Evolutionary conservation across 1,140 invertebrate genomes (phyloP).

Genomic region (Cherax quadricarinatus): DNA sequence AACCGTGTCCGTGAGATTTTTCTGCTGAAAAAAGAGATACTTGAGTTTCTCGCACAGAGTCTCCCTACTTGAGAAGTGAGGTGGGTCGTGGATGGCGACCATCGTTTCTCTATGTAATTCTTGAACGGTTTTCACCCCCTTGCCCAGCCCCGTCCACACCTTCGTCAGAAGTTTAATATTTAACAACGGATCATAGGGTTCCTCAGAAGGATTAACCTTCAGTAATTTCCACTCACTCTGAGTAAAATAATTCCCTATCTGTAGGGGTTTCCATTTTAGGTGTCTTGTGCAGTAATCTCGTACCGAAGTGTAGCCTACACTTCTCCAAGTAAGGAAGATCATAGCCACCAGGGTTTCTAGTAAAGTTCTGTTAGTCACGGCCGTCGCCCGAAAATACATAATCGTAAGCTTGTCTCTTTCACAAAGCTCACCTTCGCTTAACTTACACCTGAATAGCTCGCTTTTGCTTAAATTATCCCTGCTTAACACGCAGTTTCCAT

Average conservation of each 20-base stretch:
- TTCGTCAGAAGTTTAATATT: constrained; percentile 30
- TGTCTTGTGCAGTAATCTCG: constrained; percentile 6
- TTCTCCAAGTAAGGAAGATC: constrained; percentile 19
- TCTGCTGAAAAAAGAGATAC: background rate
- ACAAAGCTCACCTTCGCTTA: background rate
- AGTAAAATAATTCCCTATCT: background rate
- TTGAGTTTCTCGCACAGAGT: background rate
- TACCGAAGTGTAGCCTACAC: background rate
- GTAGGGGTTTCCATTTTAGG: constrained; percentile 5
- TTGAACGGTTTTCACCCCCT: constrained; percentile 6
- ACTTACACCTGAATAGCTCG: too few species aligned
- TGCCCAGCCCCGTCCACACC: constrained; percentile 28
- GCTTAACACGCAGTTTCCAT: background rate
- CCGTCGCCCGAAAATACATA: constrained; percentile 19
- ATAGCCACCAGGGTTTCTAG: constrained; percentile 23
- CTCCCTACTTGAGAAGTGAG: background rate
- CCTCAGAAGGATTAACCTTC: background rate
- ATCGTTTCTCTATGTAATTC: background rate
- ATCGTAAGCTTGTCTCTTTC: constrained; percentile 18
- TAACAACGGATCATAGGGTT: background rate
- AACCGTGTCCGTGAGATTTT: background rate
- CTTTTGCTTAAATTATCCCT: background rate
- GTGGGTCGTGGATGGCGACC: constrained; percentile 24
- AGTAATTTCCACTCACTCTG: background rate
- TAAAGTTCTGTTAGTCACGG: background rate